Base-by-base conservation (phyloP, 2,888 invertebrate species). In the Apeira syringaria region DNA sequence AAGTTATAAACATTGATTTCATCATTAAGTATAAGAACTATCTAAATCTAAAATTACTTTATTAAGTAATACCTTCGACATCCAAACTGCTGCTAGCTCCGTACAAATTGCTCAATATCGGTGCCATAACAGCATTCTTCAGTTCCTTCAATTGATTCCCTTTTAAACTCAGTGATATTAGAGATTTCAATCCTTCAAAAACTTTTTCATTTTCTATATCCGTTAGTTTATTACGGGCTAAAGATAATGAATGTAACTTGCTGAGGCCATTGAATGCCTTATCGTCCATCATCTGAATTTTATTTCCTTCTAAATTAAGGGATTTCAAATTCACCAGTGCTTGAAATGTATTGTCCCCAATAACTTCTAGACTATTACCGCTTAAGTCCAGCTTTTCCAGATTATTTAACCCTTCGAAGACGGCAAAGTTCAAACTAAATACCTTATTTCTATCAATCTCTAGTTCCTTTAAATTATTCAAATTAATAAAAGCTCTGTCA, bases 361-460 rank as follows among this genome's bases (percentile, higher is more conserved):
- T 92, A 65, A 94, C 94, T 61, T 93, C 92, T 41, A 97, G 91
- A 59, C 90, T 91, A 69, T 97, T 96, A 46, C 90, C 87, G 48
- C 94, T 93, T 35, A 97, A 80, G 65, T 95, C 94, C 13, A 96
- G 81, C 59, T 92, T 91, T 61, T 91, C 91, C 42, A 97, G 80
- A 57, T 92, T 92, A 34, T 88, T 91, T 58, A 97, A 77, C 0
- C 96, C 96, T 22, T 92, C 90, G 71, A 96, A 96, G 9, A 94
- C 94, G 60, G 95, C 94, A 40, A 93, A 92, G 32, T 95, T 95
- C 58, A 96, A 80, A 41, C 94, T 94, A 53, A 93, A 92, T 24
- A 96, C 89, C 59, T 92, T 92, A 74, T 94, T 96, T 56, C 91
- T 91, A 59, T 95, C 94, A 48, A 98, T 85, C 74, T 97, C 96